These are phyloP conservation scores for Pseudomyrmex dendroicus DNA, from an alignment of 1,140 invertebrate genomes.

Conservation along the genomic window DNA sequence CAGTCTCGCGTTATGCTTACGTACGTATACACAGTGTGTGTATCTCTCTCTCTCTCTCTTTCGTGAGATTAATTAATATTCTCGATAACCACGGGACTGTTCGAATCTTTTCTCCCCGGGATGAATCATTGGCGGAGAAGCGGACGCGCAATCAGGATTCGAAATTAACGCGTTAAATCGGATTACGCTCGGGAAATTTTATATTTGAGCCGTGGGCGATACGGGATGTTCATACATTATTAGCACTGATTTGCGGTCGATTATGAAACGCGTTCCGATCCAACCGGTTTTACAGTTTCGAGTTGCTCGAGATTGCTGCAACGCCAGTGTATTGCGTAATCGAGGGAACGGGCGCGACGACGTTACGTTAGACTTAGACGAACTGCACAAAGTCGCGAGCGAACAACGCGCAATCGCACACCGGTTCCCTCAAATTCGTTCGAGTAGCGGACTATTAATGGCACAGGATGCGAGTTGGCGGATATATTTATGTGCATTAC, in stretches of 20 bases:
- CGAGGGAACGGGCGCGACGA: neutral
- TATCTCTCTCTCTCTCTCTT: neutral
- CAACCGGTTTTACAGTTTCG: slow-evolving; percentile 14
- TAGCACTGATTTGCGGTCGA: slow-evolving; percentile 16
- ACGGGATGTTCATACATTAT: neutral
- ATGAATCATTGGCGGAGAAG: slow-evolving; percentile 15
- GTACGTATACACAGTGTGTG: neutral
- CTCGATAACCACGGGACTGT: slow-evolving; percentile 20
- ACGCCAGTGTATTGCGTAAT: neutral
- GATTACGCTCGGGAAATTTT: slow-evolving; percentile 22
- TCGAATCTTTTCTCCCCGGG: neutral
- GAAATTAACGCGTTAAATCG: slow-evolving; percentile 48
- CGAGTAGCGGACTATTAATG: slow-evolving; percentile 24
- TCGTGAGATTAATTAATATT: slow-evolving; percentile 49
- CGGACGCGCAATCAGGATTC: slow-evolving; percentile 10
- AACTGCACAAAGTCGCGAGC: neutral
- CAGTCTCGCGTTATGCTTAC: slow-evolving; percentile 7
- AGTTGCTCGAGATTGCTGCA: too few species aligned
- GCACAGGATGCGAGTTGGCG: slow-evolving; percentile 1
- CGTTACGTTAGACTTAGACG: neutral
- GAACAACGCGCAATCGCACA: neutral
- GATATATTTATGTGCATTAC: slow-evolving; percentile 41
- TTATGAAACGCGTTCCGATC: slow-evolving; percentile 25
- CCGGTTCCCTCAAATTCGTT: slow-evolving; percentile 21
- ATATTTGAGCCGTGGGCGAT: neutral